Evolutionary conservation across 1,140 invertebrate species (phyloP).

Genomic region (Andricus grossulariae): DNA sequence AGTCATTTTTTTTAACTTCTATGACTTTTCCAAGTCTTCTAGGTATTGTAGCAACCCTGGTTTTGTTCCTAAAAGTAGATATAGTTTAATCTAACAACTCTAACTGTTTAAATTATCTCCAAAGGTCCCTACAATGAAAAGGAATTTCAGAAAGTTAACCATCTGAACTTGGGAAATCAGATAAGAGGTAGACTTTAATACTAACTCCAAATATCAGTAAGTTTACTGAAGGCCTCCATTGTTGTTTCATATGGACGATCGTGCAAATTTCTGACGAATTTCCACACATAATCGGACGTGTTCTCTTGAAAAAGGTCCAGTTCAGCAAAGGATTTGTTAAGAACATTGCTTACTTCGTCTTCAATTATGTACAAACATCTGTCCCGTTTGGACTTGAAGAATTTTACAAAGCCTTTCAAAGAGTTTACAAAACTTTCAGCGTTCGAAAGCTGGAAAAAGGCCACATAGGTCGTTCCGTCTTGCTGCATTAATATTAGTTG

Average conservation of each 20-base stretch:
- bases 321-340: conserved; percentile 90
- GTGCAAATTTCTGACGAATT: conserved; percentile 83
- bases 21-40: too few relatives aligned
- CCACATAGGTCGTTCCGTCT: conserved; percentile 85
- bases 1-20: too few relatives aligned
- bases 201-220: conserved; percentile 82
- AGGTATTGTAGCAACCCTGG: too few relatives aligned
- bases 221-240: conserved; percentile 88
- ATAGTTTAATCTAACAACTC: too few relatives aligned
- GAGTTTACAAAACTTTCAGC: conserved; percentile 85
- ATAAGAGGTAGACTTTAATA: conserved; percentile 37
- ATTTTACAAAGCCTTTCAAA: conserved; percentile 79
- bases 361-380: conserved; percentile 83
- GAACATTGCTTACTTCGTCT: conserved; percentile 78
- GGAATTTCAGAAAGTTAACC: too few relatives aligned
- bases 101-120: too few relatives aligned
- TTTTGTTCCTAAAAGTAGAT: too few relatives aligned
- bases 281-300: conserved; percentile 81
- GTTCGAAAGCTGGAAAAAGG: conserved; percentile 91
- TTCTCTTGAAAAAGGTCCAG: conserved; percentile 87
- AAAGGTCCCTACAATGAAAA: too few relatives aligned
- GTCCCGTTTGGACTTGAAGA: conserved; percentile 82
- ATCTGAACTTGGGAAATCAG: conserved; percentile 28
- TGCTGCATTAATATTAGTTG: conserved; percentile 84
- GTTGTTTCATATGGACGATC: conserved; percentile 88